phyloP scores from a whole-genome alignment of 2,888 invertebrate genomes.

The Microctonus brassicae region DNA sequence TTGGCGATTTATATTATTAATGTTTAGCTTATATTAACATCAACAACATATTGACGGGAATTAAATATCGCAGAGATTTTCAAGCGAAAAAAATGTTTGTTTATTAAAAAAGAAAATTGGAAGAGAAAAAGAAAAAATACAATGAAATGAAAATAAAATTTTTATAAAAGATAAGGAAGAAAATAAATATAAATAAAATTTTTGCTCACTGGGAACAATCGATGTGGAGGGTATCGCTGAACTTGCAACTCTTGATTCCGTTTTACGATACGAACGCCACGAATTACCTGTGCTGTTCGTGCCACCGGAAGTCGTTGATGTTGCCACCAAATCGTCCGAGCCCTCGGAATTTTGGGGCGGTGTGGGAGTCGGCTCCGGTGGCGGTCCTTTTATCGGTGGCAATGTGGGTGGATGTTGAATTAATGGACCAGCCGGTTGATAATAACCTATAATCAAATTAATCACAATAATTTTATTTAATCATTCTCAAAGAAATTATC shows the following conservation, averaged over 20 bases:
- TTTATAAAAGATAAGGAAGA: not conserved
- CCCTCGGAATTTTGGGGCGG: slow-evolving; percentile 68
- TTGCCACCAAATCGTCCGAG: slow-evolving; percentile 65
- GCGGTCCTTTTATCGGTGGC: slow-evolving; percentile 66
- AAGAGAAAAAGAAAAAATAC: no score
- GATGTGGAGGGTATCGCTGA: slow-evolving; percentile 36
- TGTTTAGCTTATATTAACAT: slow-evolving; percentile 12
- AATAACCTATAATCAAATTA: slow-evolving; percentile 79
- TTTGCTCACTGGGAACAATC: slow-evolving; percentile 38
- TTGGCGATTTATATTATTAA: not conserved
- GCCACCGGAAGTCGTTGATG: slow-evolving; percentile 66
- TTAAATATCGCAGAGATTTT: not conserved
- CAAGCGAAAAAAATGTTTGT: not conserved
- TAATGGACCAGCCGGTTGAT: slow-evolving; percentile 92
- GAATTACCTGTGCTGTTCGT: slow-evolving; percentile 62
- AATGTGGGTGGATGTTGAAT: slow-evolving; percentile 74
- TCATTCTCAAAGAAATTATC: not conserved
- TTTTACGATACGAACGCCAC: slow-evolving; percentile 40
- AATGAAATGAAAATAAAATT: not conserved
- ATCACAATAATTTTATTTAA: not conserved
- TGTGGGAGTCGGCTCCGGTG: slow-evolving; percentile 66
- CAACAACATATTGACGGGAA: not conserved
- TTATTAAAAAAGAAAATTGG: slow-evolving; percentile 3
- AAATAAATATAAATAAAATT: slow-evolving; percentile 24
- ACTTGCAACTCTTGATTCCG: slow-evolving; percentile 37